Percentiles rank a stretch among this genome's conserved stretches.
Conservation (phyloP, 2,888 invertebrate species). For the Campaea margaritaria region DNA sequence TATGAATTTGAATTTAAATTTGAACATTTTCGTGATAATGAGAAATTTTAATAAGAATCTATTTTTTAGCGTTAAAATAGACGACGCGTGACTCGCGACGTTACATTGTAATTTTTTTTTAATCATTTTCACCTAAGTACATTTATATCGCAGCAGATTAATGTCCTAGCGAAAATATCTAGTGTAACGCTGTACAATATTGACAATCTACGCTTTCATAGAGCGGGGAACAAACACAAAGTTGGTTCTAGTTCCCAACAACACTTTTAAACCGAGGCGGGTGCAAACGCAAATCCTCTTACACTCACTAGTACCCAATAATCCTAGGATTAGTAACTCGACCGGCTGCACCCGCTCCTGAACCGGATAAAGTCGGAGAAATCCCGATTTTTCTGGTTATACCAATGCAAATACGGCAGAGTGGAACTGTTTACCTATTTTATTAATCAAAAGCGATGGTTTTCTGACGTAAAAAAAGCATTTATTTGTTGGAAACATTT, state of each 20-base stretch:
- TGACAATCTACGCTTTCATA: not conserved
- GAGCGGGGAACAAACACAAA: not conserved
- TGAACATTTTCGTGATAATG: no score
- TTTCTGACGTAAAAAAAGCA: not conserved
- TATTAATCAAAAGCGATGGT: not conserved
- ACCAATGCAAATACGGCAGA: conserved; percentile 24
- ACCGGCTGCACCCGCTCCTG: conserved; percentile 25
- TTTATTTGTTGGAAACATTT: not conserved
- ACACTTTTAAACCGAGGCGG: conserved; percentile 1
- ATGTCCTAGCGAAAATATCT: no score
- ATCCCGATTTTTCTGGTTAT: conserved; percentile 35
- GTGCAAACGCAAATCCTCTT: conserved; percentile 19
- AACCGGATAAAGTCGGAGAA: conserved; percentile 27
- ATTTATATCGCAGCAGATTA: no score
- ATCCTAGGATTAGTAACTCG: conserved; percentile 31
- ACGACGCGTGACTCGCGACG: no score
- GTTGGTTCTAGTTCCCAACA: not conserved
- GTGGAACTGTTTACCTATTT: conserved; percentile 1
- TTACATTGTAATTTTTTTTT: no score
- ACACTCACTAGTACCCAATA: conserved; percentile 26
- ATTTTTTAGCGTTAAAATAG: no score
- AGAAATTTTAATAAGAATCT: no score
- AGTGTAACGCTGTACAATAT: no score
- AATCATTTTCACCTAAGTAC: no score
- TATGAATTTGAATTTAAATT: no score